Percentiles rank a stretch among this genome's conserved stretches.
phyloP scores from a whole-genome alignment of 2,797 vertebrate species.

The Amniataba percoides region DNA sequence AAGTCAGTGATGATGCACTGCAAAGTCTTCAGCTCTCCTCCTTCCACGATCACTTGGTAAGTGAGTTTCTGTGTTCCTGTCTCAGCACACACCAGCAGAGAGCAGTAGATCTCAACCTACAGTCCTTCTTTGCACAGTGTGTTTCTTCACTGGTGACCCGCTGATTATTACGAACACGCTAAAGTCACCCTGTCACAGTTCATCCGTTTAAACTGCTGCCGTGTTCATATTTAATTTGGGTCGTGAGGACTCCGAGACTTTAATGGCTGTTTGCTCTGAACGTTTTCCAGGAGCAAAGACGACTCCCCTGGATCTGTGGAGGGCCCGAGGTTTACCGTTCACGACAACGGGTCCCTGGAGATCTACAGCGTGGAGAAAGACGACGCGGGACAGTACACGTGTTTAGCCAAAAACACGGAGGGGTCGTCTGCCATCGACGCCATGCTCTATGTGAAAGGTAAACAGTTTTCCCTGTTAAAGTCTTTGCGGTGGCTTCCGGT shows the following conservation, averaged over 20 bases:
- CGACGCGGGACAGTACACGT: slow-evolving; percentile 91
- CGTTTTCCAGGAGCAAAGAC: slow-evolving; percentile 88
- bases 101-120: slow-evolving; percentile 76
- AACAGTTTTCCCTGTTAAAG: slow-evolving; percentile 3
- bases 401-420: slow-evolving; percentile 90
- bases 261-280: slow-evolving; percentile 10
- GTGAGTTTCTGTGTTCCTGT: slow-evolving; percentile 4
- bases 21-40: slow-evolving; percentile 92
- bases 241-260: background rate
- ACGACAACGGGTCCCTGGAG: slow-evolving; percentile 91
- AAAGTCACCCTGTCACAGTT: slow-evolving; percentile 18
- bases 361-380: slow-evolving; percentile 84
- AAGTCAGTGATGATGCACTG: slow-evolving; percentile 89
- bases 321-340: slow-evolving; percentile 77
- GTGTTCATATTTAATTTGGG: slow-evolving; percentile 10
- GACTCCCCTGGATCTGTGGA: slow-evolving; percentile 86
- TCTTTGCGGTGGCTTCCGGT: slow-evolving; percentile 13
- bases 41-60: slow-evolving; percentile 90
- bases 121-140: background rate
- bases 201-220: background rate
- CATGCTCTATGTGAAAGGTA: slow-evolving; percentile 92
- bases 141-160: background rate
- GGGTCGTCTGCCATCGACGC: slow-evolving; percentile 89
- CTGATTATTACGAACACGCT: slow-evolving; percentile 18
- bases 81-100: slow-evolving; percentile 74